A percentile compares a stretch with the other conserved stretches of the same genome.
Evolutionary conservation across 2,888 invertebrate species (phyloP).

Genomic region (Cryptus viduatorius): DNA sequence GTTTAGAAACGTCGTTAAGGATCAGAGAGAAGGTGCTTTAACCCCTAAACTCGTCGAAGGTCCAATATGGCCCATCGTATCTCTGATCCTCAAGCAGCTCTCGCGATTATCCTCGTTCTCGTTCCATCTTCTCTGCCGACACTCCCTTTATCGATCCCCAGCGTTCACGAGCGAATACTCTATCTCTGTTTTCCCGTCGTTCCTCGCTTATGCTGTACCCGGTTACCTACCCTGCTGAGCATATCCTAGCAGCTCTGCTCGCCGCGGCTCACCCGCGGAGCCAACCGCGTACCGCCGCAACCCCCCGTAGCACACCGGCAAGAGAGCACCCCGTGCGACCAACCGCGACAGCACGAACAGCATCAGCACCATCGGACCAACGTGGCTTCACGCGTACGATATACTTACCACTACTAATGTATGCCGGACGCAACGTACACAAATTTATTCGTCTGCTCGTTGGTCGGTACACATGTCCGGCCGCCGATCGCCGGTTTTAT

Average conservation of each 20-base stretch:
- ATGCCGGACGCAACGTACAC: not conserved
- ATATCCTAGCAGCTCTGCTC: constrained; percentile 64
- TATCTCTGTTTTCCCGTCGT: constrained; percentile 63
- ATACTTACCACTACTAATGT: not conserved
- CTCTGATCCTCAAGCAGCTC: constrained; percentile 58
- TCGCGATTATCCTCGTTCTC: constrained; percentile 55
- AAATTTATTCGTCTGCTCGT: not conserved
- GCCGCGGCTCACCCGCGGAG: constrained; percentile 71
- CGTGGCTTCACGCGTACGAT: not conserved
- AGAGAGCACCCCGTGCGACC: constrained; percentile 20
- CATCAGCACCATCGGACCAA: constrained; percentile 10
- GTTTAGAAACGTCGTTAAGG: constrained; percentile 42
- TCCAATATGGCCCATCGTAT: constrained; percentile 36
- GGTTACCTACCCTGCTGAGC: constrained; percentile 75
- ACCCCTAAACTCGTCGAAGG: constrained; percentile 22
- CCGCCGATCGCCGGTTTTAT: not conserved
- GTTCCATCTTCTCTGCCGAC: constrained; percentile 77
- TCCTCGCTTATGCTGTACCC: constrained; percentile 71
- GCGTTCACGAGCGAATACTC: constrained; percentile 65
- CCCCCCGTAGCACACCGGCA: constrained; percentile 50
- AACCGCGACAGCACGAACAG: constrained; percentile 24
- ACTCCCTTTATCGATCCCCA: constrained; percentile 84
- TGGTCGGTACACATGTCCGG: not conserved
- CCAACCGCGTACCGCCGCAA: constrained; percentile 65
- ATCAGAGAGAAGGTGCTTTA: constrained; percentile 22